Percentiles rank a stretch among this genome's conserved stretches.
phyloP scores from a whole-genome alignment of 2,888 invertebrate species.

The Portevinia maculata region DNA sequence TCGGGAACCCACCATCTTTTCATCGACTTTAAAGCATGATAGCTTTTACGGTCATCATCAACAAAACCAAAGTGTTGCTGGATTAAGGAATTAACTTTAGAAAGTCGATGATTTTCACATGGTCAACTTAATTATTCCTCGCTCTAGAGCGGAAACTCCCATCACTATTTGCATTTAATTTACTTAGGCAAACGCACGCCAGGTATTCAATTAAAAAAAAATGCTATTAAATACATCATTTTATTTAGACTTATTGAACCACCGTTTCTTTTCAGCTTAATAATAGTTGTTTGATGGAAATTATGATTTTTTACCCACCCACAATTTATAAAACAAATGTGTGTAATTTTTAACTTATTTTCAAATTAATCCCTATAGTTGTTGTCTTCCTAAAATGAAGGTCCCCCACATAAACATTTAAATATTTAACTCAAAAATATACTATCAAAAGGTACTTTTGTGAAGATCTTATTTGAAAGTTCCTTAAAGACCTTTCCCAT shows the following conservation, averaged over 20 bases:
- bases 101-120: no score
- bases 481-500: slow-evolving; percentile 87
- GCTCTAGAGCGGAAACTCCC: no score
- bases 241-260: not conserved
- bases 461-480: slow-evolving; percentile 87
- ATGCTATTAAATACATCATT: no score
- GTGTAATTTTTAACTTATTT: slow-evolving; percentile 12
- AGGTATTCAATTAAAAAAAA: no score
- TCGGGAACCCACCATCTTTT: no score
- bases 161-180: no score
- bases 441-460: slow-evolving; percentile 86
- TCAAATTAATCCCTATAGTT: not conserved
- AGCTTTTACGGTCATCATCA: no score
- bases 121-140: no score
- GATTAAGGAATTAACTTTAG: no score
- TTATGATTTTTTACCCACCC: slow-evolving; percentile 5
- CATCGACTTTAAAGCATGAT: no score
- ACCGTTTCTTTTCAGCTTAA: not conserved
- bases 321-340: not conserved
- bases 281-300: slow-evolving; percentile 34
- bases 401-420: slow-evolving; percentile 90
- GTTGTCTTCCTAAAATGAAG: not conserved
- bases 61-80: no score
- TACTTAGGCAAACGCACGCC: no score
- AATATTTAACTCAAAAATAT: slow-evolving; percentile 90